phyloP scores from a whole-genome alignment of 1,140 invertebrate genomes.

The Heliconius eleuchia region DNA sequence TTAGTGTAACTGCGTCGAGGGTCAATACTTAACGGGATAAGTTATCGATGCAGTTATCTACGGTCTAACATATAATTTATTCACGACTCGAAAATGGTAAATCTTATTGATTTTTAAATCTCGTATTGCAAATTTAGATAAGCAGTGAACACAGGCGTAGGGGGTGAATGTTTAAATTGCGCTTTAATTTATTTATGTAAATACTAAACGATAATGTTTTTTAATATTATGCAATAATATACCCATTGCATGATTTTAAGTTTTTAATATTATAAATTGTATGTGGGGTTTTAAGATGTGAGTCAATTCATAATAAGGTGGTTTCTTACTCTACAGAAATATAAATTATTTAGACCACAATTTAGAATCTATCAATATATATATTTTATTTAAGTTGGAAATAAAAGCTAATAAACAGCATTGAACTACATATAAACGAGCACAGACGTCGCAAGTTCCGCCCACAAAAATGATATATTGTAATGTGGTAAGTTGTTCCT shows the following conservation, averaged over 20 bases:
- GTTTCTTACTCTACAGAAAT: too few species aligned
- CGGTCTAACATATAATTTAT: conserved; percentile 63
- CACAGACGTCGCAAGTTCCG: conserved; percentile 74
- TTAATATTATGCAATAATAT: too few species aligned
- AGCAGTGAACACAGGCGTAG: conserved; percentile 15
- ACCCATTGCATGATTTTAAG: too few species aligned
- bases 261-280: too few species aligned
- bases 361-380: neutral
- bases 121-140: conserved; percentile 49
- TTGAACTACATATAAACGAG: conserved; percentile 58
- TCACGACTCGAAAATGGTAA: conserved; percentile 56
- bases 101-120: conserved; percentile 58
- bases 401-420: conserved; percentile 54
- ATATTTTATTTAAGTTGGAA: conserved; percentile 11
- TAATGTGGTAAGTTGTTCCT: conserved; percentile 68
- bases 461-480: conserved; percentile 73
- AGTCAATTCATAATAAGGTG: too few species aligned
- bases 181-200: neutral
- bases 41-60: conserved; percentile 59
- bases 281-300: too few species aligned
- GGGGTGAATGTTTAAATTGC: neutral
- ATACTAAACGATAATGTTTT: neutral
- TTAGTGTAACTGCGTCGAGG: conserved; percentile 62
- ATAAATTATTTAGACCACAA: too few species aligned
- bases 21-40: conserved; percentile 69